Conservation (phyloP, 2,888 invertebrate species). For the Xanthorhoe designata region DNA sequence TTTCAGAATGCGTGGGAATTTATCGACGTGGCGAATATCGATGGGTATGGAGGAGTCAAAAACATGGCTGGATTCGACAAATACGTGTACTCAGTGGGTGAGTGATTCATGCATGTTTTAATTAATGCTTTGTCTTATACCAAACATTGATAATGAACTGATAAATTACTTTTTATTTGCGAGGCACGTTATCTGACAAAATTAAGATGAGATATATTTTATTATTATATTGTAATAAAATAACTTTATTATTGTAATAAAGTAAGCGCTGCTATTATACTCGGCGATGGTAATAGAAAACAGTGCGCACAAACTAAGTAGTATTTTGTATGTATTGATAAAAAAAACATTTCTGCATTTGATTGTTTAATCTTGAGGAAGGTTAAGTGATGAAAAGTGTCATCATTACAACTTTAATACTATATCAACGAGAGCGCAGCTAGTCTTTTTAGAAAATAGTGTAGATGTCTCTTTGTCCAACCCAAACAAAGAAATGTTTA, state of each 20-base stretch:
- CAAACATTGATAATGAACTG: not conserved
- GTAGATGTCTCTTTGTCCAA: too few relatives aligned
- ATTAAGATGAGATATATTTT: not conserved
- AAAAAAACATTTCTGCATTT: too few relatives aligned
- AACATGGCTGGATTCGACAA: conserved; percentile 87
- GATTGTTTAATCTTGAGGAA: too few relatives aligned
- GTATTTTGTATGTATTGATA: too few relatives aligned
- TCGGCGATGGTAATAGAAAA: too few relatives aligned
- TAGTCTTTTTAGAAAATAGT: too few relatives aligned
- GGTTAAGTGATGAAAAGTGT: too few relatives aligned
- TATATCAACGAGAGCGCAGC: too few relatives aligned
- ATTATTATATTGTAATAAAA: not conserved
- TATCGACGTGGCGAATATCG: conserved; percentile 68
- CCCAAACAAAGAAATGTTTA: not conserved
- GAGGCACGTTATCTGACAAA: not conserved
- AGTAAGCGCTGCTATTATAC: too few relatives aligned
- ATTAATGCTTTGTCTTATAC: not conserved
- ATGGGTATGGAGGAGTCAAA: conserved; percentile 78
- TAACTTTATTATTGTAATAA: too few relatives aligned
- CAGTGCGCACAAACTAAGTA: too few relatives aligned
- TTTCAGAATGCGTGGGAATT: conserved; percentile 88
- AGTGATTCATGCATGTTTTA: conserved; percentile 55
- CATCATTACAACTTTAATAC: too few relatives aligned
- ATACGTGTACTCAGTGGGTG: conserved; percentile 76
- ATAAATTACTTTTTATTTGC: not conserved